Evolutionary conservation across 2,113 vertebrate species (phyloP).

Genomic region (Scortum barcoo): DNA sequence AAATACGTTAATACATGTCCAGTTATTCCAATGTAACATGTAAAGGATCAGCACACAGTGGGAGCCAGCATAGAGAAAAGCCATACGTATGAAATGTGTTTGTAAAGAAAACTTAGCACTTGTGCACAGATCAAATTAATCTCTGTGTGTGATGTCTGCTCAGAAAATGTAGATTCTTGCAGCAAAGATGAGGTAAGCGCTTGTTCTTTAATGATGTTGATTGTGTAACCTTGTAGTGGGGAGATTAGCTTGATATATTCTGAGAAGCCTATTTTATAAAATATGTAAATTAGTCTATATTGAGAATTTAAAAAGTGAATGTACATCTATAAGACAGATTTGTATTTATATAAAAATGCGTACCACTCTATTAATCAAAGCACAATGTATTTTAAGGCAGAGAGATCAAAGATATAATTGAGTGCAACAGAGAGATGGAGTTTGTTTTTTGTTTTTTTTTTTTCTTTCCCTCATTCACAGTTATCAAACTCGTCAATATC

Average conservation of each 20-base stretch:
- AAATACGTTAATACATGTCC: constrained; percentile 16
- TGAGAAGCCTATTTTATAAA: constrained; percentile 77
- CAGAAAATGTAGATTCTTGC: constrained; percentile 43
- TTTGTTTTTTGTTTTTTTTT: too few species aligned
- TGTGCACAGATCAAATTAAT: constrained; percentile 43
- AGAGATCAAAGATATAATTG: constrained; percentile 57
- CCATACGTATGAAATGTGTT: constrained; percentile 71
- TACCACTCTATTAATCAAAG: constrained; percentile 79
- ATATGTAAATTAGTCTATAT: constrained; percentile 79
- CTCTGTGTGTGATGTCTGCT: constrained; percentile 48
- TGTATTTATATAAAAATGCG: constrained; percentile 77
- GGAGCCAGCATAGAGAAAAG: constrained; percentile 75
- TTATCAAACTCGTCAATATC: constrained; percentile 3
- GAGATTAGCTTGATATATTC: constrained; percentile 75
- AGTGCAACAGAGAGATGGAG: constrained; percentile 38
- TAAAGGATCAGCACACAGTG: constrained; percentile 35
- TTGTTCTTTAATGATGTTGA: constrained; percentile 66
- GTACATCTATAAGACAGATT: constrained; percentile 80
- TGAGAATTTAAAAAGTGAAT: constrained; percentile 79
- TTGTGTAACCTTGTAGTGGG: constrained; percentile 62
- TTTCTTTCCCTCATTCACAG: background rate
- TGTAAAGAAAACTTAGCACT: constrained; percentile 53
- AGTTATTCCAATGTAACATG: constrained; percentile 24
- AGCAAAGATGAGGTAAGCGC: constrained; percentile 30
- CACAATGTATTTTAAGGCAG: constrained; percentile 79